Evolutionary conservation across 2,113 vertebrate genomes (phyloP), one percentile per base, ranked within the genome.

Genomic region (Haplotaxodon microlepis): DNA sequence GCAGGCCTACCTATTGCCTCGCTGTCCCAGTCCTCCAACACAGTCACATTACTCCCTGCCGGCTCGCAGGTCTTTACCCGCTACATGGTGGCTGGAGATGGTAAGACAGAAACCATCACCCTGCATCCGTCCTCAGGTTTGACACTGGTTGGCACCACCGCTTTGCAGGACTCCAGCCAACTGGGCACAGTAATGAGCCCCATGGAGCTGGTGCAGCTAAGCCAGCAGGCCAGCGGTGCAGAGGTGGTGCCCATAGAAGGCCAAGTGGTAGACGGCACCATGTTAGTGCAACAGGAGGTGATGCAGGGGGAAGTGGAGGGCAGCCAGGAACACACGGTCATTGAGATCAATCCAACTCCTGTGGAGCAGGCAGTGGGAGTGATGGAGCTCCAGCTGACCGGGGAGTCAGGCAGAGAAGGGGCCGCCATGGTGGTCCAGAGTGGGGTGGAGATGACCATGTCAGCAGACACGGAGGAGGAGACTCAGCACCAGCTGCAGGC

Each of bases 81-180:
- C 9, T 98, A 98, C 1, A 96, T 98, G 96, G 96, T 97, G 0
- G 87, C 97, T 89, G 91, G 96, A 6, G 95, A 96, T 14, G 95
- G 94, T 7, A 98, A 98, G 79, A 91, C 96, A 14, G 98, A 99
- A 90, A 96, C 98, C 1, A 95, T 98, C 85, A 97, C 98, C 45
- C 94, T 99, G 82, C 98, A 98, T 90, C 97, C 98, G 0, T 97
- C 98, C 2, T 97, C 98, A 2, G 98, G 98, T 91, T 95, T 99
- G 88, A 98, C 98, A 0, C 95, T 99, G 86, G 94, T 99, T 56
- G 98, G 98, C 86, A 96, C 97, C 0, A 96, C 97, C 2, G 24
- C 93, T 17, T 82, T 98, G 95, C 98, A 98, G 91, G 98, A 99
- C 92, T 96, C 97, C 0, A 82, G 96, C 7, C 96, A 97, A 86